phyloP scores from a whole-genome alignment of 35 echinoderm and acorn worm genomes.

The Ophiothrix spiculata region DNA sequence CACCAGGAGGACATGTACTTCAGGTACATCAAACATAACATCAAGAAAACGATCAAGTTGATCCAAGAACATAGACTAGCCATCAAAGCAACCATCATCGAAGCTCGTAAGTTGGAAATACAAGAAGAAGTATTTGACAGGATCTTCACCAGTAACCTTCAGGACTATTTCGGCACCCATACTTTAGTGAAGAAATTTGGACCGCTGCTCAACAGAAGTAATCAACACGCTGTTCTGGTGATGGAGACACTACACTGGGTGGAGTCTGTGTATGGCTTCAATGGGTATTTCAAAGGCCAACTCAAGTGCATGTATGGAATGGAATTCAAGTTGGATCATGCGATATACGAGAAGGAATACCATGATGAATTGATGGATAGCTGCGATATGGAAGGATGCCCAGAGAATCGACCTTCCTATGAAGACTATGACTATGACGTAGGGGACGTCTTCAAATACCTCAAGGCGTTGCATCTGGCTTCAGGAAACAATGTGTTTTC shows the following conservation, averaged over 20 bases:
- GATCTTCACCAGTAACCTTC: conserved; percentile 25
- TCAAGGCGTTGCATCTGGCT: not conserved
- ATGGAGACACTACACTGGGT: not conserved
- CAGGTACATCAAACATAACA: not conserved
- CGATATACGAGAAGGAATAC: not conserved
- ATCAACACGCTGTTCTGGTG: not conserved
- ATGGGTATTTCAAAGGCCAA: not conserved
- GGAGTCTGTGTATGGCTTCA: not conserved
- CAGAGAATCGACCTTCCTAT: not conserved
- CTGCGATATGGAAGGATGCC: not conserved
- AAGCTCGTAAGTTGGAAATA: not conserved
- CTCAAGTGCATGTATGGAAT: not conserved
- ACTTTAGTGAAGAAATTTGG: not conserved
- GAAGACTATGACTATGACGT: conserved; percentile 3
- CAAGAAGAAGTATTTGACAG: not conserved
- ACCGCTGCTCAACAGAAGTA: not conserved
- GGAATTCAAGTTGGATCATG: not conserved
- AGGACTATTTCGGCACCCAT: not conserved
- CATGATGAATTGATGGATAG: not conserved
- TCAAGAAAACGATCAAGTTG: not conserved
- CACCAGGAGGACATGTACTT: not conserved
- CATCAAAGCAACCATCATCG: not conserved
- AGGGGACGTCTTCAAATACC: not conserved
- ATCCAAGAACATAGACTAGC: not conserved
- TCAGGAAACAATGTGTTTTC: not conserved